phyloP scores from a whole-genome alignment of 2,888 invertebrate genomes.

The Agonopterix arenella region DNA sequence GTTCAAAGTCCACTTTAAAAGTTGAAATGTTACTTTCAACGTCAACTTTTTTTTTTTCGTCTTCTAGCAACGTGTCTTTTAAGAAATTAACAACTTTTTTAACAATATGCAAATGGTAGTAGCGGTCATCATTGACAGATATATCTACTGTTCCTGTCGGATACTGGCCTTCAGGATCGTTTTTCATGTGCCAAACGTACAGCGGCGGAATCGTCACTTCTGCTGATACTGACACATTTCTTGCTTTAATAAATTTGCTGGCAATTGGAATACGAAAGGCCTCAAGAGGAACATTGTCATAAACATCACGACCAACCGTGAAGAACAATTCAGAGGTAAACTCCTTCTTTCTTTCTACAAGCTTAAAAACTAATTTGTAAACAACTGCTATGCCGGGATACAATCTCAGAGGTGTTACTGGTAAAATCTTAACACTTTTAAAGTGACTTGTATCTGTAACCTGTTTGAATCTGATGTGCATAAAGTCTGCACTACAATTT shows the following conservation, averaged over 20 bases:
- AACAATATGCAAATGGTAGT: slow-evolving; percentile 20
- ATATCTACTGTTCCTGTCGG: slow-evolving; percentile 19
- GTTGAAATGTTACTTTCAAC: too few relatives aligned
- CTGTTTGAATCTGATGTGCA: slow-evolving; percentile 38
- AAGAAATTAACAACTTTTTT: slow-evolving; percentile 18
- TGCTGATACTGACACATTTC: slow-evolving; percentile 30
- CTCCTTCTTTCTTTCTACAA: slow-evolving; percentile 26
- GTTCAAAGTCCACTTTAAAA: too few relatives aligned
- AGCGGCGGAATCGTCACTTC: slow-evolving; percentile 37
- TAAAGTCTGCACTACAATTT: slow-evolving; percentile 35
- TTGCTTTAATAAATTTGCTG: slow-evolving; percentile 21
- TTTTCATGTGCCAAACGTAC: slow-evolving; percentile 46
- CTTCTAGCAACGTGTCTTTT: too few relatives aligned
- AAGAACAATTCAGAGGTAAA: slow-evolving; percentile 41
- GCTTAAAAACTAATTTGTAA: slow-evolving; percentile 38
- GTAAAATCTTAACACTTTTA: slow-evolving; percentile 29
- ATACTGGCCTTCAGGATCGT: slow-evolving; percentile 4
- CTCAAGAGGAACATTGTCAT: slow-evolving; percentile 23
- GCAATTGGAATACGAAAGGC: slow-evolving; percentile 38
- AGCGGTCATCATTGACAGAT: slow-evolving; percentile 15
- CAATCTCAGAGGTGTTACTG: slow-evolving; percentile 34
- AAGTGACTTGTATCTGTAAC: slow-evolving; percentile 36
- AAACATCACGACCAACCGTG: slow-evolving; percentile 34
- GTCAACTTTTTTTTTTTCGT: too few relatives aligned
- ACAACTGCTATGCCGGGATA: slow-evolving; percentile 43